Base-by-base conservation (phyloP, 2,888 invertebrate species). In the Tachystola acroxantha region DNA sequence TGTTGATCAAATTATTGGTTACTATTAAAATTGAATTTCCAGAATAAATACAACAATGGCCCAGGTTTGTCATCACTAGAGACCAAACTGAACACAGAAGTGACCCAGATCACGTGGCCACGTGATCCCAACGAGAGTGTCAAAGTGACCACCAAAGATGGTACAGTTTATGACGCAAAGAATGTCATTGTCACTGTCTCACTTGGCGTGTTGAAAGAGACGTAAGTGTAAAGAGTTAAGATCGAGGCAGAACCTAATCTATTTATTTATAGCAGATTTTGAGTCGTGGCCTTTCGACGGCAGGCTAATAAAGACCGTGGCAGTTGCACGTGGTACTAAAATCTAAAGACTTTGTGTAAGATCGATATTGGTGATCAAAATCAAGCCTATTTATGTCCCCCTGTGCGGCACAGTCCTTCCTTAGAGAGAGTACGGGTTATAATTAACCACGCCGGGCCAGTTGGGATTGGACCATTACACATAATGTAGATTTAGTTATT, bases 121-220 rank as follows among this genome's bases (percentile, higher is more conserved):
- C 50, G 58, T 7, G 49, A 63, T 0, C 56, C 65, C 0, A 24
- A 36, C 0, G 46, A 52, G 0, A 53, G 60, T 3, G 86, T 88
- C 0, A 49, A 48, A 11, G 85, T 91, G 0, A 52, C 53, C 0
- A 89, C 89, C 46, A 60, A 64, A 11, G 90, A 91, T 56, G 91
- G 89, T 0, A 56, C 77, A 1, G 45, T 50, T 0, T 91, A 87
- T 45, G 61, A 52, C 12, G 91, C 91, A 0, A 89, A 90, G 48
- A 90, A 90, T 53, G 90, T 92, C 1, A 89, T 94, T 14, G 74
- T 92, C 0, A 94, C 94, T 0, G 79, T 89, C 0, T 91, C 94
- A 0, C 61, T 94, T 0, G 94, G 93, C 0, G 92, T 92, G 0
- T 69, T 94, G 10, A 93, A 93, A 57, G 86, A 87, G 12, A 71